Percentiles rank a stretch among this genome's conserved stretches.
Conservation (phyloP, 2,797 vertebrate species). For the Molothrus aeneus region DNA sequence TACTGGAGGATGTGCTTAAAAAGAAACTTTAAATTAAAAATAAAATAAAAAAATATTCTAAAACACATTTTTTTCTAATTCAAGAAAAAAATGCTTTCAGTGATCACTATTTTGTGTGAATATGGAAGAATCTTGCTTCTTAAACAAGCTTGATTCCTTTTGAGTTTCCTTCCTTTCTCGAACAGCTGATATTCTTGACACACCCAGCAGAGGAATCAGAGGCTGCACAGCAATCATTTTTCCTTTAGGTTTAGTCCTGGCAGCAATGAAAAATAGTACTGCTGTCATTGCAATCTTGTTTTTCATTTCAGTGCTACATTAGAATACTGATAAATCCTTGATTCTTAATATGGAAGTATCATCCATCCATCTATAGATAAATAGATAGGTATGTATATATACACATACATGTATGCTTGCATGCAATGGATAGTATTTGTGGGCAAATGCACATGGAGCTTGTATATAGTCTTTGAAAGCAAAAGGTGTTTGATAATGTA, state of each 20-base stretch:
- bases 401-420: no score
- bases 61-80: background rate
- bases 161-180: background rate
- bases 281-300: background rate
- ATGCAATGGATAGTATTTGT: background rate
- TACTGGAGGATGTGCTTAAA: background rate
- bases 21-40: background rate
- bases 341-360: background rate
- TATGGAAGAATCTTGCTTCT: background rate
- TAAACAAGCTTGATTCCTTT: background rate
- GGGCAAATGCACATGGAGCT: background rate
- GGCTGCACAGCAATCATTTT: background rate
- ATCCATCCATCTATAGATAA: background rate
- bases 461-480: background rate
- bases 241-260: background rate
- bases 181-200: background rate
- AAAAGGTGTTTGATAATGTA: background rate
- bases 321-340: background rate
- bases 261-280: background rate
- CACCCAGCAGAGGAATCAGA: slow-evolving; percentile 50
- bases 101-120: background rate
- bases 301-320: background rate
- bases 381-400: no score
- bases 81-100: background rate
- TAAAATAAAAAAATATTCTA: background rate